A percentile compares a stretch with the other conserved stretches of the same genome.
Conservation (phyloP, 37 sponge, comb jelly and placozoan genomes). For the Tethya wilhelma region DNA sequence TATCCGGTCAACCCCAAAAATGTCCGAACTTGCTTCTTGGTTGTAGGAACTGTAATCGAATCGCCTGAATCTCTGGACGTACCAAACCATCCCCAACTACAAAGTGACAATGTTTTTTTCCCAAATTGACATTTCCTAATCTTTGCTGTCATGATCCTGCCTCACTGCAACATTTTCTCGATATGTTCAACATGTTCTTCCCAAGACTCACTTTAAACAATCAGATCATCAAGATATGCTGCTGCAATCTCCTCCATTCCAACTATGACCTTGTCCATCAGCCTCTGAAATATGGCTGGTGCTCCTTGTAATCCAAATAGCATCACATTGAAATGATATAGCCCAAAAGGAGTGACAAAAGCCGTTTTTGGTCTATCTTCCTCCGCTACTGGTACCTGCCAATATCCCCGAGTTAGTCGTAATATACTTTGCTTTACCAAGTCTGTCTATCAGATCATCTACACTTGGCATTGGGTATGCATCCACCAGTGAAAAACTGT, state of each 20-base stretch:
- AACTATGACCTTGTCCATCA: slow-evolving; percentile 48
- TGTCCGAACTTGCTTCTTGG: background rate
- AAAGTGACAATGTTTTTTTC: background rate
- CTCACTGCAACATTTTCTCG: background rate
- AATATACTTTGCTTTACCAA: slow-evolving; percentile 42
- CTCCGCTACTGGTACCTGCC: too few relatives aligned
- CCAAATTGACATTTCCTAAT: background rate
- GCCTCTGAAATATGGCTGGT: slow-evolving; percentile 58
- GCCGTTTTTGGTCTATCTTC: too few relatives aligned
- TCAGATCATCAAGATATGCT: background rate
- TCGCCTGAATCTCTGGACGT: background rate
- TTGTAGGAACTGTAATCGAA: background rate
- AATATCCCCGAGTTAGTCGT: too few relatives aligned
- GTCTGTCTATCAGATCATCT: slow-evolving; percentile 36
- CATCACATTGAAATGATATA: slow-evolving; percentile 55
- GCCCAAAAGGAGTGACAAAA: slow-evolving; percentile 61
- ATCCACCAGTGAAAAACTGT: slow-evolving; percentile 48
- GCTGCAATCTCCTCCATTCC: background rate
- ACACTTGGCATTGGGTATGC: slow-evolving; percentile 71
- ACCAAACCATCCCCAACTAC: background rate
- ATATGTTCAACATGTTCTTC: background rate
- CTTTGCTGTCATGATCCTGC: background rate
- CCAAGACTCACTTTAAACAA: background rate
- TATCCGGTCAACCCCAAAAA: background rate
- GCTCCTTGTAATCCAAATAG: slow-evolving; percentile 57